Conservation (phyloP, 2,888 invertebrate genomes). For the Rhopalosiphum nymphaeae region DNA sequence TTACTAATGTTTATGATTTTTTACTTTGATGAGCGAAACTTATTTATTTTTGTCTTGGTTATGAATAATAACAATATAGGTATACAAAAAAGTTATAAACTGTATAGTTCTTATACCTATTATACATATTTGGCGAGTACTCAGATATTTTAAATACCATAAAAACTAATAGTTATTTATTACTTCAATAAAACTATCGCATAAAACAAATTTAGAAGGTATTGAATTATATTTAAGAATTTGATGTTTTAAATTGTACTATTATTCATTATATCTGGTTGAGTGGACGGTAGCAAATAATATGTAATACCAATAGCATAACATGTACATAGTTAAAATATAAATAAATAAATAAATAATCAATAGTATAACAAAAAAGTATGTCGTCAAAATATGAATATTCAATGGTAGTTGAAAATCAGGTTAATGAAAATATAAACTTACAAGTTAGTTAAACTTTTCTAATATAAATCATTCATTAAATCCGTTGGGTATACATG, state of each 20-base stretch:
- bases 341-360: too few species aligned
- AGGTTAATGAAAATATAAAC: neutral
- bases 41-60: neutral
- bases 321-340: neutral
- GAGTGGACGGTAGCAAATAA: neutral
- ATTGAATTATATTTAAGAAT: neutral
- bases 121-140: neutral
- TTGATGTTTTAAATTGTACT: neutral
- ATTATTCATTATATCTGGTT: neutral
- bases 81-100: neutral
- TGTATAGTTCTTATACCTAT: neutral
- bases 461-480: neutral
- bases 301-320: neutral
- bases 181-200: neutral
- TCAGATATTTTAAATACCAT: neutral
- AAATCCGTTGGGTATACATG: neutral
- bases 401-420: neutral
- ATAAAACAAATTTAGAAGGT: neutral
- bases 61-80: neutral
- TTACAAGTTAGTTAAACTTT: neutral
- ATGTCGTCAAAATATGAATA: neutral
- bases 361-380: neutral
- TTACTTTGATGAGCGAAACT: neutral
- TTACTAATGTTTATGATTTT: neutral
- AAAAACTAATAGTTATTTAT: neutral